phyloP scores from a whole-genome alignment of 2,888 invertebrate species.

The Aporophyla lueneburgensis region DNA sequence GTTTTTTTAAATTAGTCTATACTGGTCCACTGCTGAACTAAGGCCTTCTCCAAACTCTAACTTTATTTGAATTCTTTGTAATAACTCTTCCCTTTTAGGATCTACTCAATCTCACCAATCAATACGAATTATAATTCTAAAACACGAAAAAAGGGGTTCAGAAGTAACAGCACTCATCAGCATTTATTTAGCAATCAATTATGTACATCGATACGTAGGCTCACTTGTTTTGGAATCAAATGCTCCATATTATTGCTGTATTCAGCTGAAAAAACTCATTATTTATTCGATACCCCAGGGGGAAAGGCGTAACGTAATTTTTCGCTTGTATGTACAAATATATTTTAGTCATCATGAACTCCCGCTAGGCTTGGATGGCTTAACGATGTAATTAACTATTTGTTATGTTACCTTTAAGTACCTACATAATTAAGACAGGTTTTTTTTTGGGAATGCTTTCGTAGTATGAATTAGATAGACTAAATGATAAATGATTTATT shows the following conservation, averaged over 20 bases:
- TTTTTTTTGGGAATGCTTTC: background rate
- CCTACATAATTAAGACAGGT: too few relatives aligned
- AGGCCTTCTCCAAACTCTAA: background rate
- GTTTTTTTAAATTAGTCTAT: background rate
- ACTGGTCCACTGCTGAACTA: background rate
- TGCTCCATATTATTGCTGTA: background rate
- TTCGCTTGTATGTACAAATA: conserved; percentile 16
- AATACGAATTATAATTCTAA: background rate
- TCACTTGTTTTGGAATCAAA: conserved; percentile 19
- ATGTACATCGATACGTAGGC: background rate
- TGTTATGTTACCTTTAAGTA: background rate
- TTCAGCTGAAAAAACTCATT: background rate
- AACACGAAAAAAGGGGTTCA: background rate
- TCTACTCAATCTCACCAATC: too few relatives aligned
- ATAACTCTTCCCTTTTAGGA: too few relatives aligned
- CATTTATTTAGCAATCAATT: conserved; percentile 25
- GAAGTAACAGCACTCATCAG: conserved; percentile 2
- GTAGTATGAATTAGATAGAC: background rate
- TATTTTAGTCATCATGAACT: conserved; percentile 31
- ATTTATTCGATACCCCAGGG: background rate
- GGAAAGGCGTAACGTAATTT: conserved; percentile 12
- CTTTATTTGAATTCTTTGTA: too few relatives aligned
- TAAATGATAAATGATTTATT: too few relatives aligned
- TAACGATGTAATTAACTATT: conserved; percentile 10
- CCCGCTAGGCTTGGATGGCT: conserved; percentile 5